Base-by-base conservation (phyloP, 1,140 invertebrate genomes). In the Ceratosolen solmsi region DNA sequence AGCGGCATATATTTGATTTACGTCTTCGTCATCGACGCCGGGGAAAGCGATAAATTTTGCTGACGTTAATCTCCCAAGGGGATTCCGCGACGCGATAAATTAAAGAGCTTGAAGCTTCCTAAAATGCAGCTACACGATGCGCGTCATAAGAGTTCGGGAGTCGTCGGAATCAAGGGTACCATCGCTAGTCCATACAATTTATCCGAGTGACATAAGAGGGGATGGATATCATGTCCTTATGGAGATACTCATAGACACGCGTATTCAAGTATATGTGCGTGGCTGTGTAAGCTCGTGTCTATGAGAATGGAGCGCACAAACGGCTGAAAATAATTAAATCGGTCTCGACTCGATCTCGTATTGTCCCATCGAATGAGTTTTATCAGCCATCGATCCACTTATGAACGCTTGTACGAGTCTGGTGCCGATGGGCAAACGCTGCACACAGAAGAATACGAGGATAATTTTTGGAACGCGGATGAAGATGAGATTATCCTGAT, bases 321-420 rank as follows among this genome's bases (percentile, higher is more conserved):
- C 84, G 85, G 74, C 85, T 84, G 84, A 88, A 89, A 88, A 90
- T 91, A 91, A 91, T 91, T 90, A 86, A 90, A 91, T 89, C 86
- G 86, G 86, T 86, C 82, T 81, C 82, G 83, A 86, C n/a, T n/a
- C 84, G 84, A 46, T 84, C 80, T 78, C 65, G 85, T 86, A 89
- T 90, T 90, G 89, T 90, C 84, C 82, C 85, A 84, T 84, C 86
- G 84, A 89, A 90, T 86, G 87, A 89, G 88, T 86, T 91, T 90
- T 89, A 87, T 87, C 86, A 88, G 87, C 86, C 86, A 84, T 86
- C 86, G 76, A 74, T 85, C 78, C 79, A 79, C 60, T 79, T 71
- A 70, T 56, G 4, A 15, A 25, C 9, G 1, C 11, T 15, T 38
- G 49, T 38, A 3, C 17, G 33, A 63, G 30, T 13, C 5, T 33